Base-by-base conservation (phyloP, 2,113 vertebrate genomes). In the Bubo blakistoni region DNA sequence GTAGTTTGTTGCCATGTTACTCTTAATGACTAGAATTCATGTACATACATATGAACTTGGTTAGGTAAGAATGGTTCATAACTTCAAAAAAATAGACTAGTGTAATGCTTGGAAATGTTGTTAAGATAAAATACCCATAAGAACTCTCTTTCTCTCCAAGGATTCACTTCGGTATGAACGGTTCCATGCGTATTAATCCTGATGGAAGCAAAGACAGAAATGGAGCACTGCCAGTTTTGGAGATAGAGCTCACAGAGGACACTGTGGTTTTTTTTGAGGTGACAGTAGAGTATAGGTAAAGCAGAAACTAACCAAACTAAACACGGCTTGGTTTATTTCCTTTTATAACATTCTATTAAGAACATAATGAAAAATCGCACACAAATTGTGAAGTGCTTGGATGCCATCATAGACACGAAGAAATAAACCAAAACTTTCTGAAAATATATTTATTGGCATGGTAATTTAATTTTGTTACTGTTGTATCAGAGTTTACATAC, bases 121-220 rank as follows among this genome's bases (percentile, higher is more conserved):
- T 72, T 71, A 74, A 81, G 30, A 52, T 88, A 65, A 79, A 95
- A 44, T 81, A 76, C 36, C 13, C 22, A 10, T 80, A 44, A 96
- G 47, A 91, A 65, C 46, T 92, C 42, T 92, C 36, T 90, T 93
- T 97, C 72, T 96, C 29, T 96, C 92, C 16, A 4, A 99, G 99
- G 97, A 97, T 99, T 97, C 99, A 99, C 98, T 99, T 99, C 16
- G 99, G 99, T 58, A 99, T 99, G 99, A 99, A 99, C 6, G 99
- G 99, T 74, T 99, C 98, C n/a, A 91, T 99, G 97, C 34, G 78
- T 65, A 98, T 99, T 97, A 99, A 99, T 97, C 97, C 98, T 52
- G 77, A 82, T 47, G 94, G 97, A 82, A 96, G 36, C 67, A 98
- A 97, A 93, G 97, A 95, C 46, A 96, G 89, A 95, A 97, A 85